Conservation (phyloP, 2,888 invertebrate genomes). For the Chirona hameri region DNA sequence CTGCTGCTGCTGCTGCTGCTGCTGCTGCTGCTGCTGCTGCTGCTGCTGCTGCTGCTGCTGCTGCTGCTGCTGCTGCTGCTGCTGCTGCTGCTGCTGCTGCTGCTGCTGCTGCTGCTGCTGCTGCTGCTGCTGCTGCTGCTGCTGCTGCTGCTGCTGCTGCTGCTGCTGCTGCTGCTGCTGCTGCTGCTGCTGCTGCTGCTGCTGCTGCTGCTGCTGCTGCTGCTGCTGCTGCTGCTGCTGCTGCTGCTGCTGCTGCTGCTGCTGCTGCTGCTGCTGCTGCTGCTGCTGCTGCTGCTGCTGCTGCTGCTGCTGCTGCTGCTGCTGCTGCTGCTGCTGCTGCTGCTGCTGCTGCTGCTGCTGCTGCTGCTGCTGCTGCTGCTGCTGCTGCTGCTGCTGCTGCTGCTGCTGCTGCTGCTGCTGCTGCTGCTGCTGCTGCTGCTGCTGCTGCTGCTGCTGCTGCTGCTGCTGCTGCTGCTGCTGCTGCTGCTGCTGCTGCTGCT, state of each 20-base stretch:
- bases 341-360: constrained; percentile 32
- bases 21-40: constrained; percentile 32
- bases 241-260: constrained; percentile 32
- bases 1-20: constrained; percentile 32
- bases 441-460: constrained; percentile 32
- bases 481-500: constrained; percentile 32
- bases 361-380: constrained; percentile 32
- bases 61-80: constrained; percentile 32
- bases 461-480: constrained; percentile 32
- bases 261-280: constrained; percentile 32
- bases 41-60: constrained; percentile 32
- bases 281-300: constrained; percentile 32
- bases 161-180: constrained; percentile 32
- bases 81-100: constrained; percentile 32
- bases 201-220: constrained; percentile 32
- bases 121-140: constrained; percentile 32
- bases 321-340: constrained; percentile 32
- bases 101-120: constrained; percentile 32
- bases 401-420: constrained; percentile 32
- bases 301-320: constrained; percentile 32
- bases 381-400: constrained; percentile 32
- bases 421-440: constrained; percentile 32
- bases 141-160: constrained; percentile 32
- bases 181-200: constrained; percentile 32
- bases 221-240: constrained; percentile 32